Evolutionary conservation across 1,140 invertebrate genomes (phyloP).

Genomic region (Drosophila virilis): DNA sequence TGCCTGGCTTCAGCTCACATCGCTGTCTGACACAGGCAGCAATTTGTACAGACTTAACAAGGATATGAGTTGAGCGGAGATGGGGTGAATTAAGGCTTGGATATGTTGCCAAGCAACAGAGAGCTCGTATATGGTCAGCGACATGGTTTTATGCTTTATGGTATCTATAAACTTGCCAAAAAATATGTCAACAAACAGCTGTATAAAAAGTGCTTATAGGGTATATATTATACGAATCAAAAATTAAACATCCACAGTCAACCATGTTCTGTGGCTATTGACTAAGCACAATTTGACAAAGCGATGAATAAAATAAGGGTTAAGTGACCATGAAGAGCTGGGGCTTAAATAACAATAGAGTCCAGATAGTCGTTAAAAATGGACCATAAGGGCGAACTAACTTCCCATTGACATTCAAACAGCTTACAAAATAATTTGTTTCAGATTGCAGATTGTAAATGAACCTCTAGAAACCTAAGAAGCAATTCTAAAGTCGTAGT

Average conservation of each 20-base stretch:
- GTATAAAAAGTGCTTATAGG: background rate
- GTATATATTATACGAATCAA: background rate
- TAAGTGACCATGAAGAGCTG: no score
- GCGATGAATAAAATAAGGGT: no score
- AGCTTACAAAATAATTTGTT: no score
- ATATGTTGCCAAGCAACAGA: slow-evolving; percentile 19
- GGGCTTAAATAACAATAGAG: no score
- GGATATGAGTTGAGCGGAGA: slow-evolving; percentile 17
- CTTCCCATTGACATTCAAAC: no score
- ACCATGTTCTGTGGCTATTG: background rate
- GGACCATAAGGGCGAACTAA: no score
- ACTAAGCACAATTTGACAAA: no score
- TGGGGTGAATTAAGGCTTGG: slow-evolving; percentile 12
- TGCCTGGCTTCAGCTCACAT: slow-evolving; percentile 39
- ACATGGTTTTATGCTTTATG: slow-evolving; percentile 15
- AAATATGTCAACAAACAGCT: slow-evolving; percentile 13
- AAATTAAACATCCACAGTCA: background rate
- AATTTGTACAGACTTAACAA: slow-evolving; percentile 65
- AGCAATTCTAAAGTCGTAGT: slow-evolving; percentile 5
- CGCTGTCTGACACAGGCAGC: slow-evolving; percentile 54
- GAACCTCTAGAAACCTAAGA: background rate
- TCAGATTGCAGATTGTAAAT: no score
- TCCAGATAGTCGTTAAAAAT: no score
- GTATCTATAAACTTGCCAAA: slow-evolving; percentile 11
- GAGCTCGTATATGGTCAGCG: slow-evolving; percentile 22